Base-by-base conservation (phyloP, 2,888 invertebrate species). In the Drosophila prolongata region DNA sequence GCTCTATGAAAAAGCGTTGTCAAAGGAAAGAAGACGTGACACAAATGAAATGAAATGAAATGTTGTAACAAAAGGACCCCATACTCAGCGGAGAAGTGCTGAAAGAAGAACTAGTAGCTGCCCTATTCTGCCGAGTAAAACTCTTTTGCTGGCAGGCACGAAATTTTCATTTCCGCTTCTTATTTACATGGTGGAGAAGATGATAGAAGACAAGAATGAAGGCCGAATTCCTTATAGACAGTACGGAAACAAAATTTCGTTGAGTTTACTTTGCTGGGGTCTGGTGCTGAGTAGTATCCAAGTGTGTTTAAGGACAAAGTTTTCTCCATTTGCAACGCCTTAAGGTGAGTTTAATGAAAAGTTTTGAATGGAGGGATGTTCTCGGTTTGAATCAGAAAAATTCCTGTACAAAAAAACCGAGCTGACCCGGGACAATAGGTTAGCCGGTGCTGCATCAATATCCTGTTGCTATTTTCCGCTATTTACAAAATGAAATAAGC, bases 401-500 rank as follows among this genome's bases (percentile, higher is more conserved):
- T n/a, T n/a, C 44, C 8, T 24, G 24, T 13, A 27, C 44, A 46
- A 27, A 1, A 5, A n/a, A 13, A 27, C 44, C 44, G 27, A 24
- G 24, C 24, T 24, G n/a, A 44, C 44, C 27, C 44, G 24, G 44
- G 8, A 46, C 27, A 46, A 27, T n/a, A 27, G 24, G 44, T 46
- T n/a, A 24, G n/a, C 13, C 27, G 8, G 27, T 8, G 44, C 44
- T 46, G 44, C 24, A 27, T 27, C 27, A 46, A 46, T 46, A 27
- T 27, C 44, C 44, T 27, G 44, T 27, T 46, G 44, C 44, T 27
- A 27, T 27, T 46, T n/a, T n/a, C 3, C 8, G 27, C 27, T 46
- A 27, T 46, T 46, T 46, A 27, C 44, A 46, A 27, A 46, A 46
- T 87, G 85, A 84, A 84, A 84, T 87, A 84, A 87, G 83, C 88